Percentiles rank a stretch among this genome's conserved stretches.
Conservation (phyloP, 1,140 invertebrate genomes). For the Argopecten irradians region DNA sequence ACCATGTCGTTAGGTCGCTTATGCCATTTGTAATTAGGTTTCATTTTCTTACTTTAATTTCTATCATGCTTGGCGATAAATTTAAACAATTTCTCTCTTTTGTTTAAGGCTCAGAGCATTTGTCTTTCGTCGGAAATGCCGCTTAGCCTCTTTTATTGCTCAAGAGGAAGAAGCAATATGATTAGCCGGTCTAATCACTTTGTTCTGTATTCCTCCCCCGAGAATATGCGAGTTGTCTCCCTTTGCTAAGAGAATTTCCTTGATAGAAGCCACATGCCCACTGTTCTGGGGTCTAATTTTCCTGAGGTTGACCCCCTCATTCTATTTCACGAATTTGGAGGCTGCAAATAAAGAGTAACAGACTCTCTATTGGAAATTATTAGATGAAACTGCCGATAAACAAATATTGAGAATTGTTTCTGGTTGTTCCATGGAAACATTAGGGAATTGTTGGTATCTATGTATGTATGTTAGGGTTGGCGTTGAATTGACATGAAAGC, state of each 20-base stretch:
- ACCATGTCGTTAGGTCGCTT: conserved; percentile 20
- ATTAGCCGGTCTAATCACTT: conserved; percentile 6
- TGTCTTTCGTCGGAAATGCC: conserved; percentile 20
- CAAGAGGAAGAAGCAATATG: conserved; percentile 21
- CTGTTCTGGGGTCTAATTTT: conserved; percentile 56
- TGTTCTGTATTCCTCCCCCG: conserved; percentile 19
- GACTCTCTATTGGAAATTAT: conserved; percentile 60
- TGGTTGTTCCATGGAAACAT: conserved; percentile 33
- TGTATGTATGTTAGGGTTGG: not conserved
- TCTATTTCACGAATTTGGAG: conserved; percentile 64
- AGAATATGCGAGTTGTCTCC: conserved; percentile 39
- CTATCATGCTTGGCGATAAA: conserved; percentile 21
- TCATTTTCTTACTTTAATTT: conserved; percentile 23
- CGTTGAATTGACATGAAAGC: not conserved
- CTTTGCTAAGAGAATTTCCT: conserved; percentile 30
- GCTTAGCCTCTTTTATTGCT: conserved; percentile 2
- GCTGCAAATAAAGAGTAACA: conserved; percentile 57
- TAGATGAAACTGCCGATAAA: conserved; percentile 61
- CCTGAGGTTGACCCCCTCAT: conserved; percentile 58
- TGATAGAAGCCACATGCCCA: conserved; percentile 58
- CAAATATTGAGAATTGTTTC: conserved; percentile 57
- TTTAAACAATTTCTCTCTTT: conserved; percentile 23
- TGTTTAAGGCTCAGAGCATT: conserved; percentile 3
- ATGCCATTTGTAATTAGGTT: not conserved
- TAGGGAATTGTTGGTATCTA: conserved; percentile 27